phyloP scores from a whole-genome alignment of 2,113 vertebrate genomes.

The Mungos mungo region DNA sequence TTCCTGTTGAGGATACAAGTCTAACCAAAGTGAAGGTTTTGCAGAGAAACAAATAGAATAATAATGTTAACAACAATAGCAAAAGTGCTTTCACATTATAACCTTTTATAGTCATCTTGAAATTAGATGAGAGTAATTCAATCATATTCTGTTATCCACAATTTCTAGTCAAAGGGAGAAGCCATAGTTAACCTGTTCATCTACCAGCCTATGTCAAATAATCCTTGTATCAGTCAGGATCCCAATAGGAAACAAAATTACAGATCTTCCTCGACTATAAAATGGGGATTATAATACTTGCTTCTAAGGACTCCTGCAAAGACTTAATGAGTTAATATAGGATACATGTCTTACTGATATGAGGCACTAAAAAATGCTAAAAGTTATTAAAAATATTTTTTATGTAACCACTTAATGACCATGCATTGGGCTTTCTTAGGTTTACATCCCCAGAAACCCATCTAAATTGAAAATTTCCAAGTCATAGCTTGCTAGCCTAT shows the following conservation, averaged over 20 bases:
- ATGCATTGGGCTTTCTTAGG: not conserved
- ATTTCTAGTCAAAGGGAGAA: not conserved
- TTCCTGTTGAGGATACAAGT: not conserved
- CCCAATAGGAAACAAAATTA: not conserved
- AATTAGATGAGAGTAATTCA: not conserved
- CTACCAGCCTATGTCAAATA: not conserved
- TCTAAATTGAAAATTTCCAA: not conserved
- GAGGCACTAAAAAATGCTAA: not conserved
- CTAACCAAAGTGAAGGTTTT: not conserved
- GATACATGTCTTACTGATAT: not conserved
- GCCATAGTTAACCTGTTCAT: not conserved
- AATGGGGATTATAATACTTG: not conserved
- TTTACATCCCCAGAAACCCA: not conserved
- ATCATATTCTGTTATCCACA: not conserved
- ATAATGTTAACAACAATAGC: not conserved
- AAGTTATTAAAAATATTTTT: constrained; percentile 31
- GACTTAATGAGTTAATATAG: not conserved
- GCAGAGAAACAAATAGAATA: not conserved
- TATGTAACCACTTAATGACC: not conserved
- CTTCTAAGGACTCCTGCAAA: not conserved
- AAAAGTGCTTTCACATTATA: not conserved
- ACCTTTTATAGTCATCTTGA: not conserved
- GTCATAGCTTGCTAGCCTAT: not conserved
- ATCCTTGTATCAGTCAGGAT: not conserved
- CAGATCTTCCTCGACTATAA: not conserved